Evolutionary conservation across 1,140 invertebrate genomes (phyloP).

Genomic region (Leptinotarsa lineolata): DNA sequence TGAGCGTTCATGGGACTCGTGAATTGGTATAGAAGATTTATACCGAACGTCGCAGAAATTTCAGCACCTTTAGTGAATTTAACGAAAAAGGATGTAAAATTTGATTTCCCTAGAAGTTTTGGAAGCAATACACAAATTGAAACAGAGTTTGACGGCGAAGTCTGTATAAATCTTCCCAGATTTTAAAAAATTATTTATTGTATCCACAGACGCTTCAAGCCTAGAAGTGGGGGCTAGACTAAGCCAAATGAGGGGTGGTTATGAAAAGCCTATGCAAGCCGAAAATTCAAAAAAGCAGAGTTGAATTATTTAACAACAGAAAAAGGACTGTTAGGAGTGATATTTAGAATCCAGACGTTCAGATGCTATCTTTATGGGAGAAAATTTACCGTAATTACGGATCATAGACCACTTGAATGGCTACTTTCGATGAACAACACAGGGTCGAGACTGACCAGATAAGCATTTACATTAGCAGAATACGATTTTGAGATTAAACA

Average conservation of each 20-base stretch:
- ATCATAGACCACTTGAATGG: constrained; percentile 28
- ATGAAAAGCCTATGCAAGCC: constrained; percentile 5
- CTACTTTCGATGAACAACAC: constrained; percentile 29
- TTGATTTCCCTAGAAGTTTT: constrained; percentile 11
- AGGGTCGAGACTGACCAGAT: constrained; percentile 22
- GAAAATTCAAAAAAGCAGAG: constrained; percentile 25
- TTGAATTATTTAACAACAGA: constrained; percentile 26
- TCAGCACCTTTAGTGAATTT: too few species aligned
- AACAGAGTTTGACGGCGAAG: constrained; percentile 29
- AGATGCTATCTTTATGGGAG: too few species aligned
- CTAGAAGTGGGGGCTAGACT: constrained; percentile 31
- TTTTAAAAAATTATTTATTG: constrained; percentile 49
- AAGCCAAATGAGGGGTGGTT: constrained; percentile 16
- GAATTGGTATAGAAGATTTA: constrained; percentile 34
- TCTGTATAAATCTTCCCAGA: constrained; percentile 46
- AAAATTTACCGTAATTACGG: too few species aligned
- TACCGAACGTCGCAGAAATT: constrained; percentile 25
- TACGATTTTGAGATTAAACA: constrained; percentile 22
- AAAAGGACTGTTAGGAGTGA: constrained; percentile 23
- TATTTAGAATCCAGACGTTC: too few species aligned
- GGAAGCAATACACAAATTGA: constrained; percentile 22
- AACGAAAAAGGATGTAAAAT: constrained; percentile 21
- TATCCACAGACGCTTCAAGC: constrained; percentile 52
- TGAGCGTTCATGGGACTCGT: constrained; percentile 27
- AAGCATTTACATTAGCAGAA: constrained; percentile 24